Evolutionary conservation across 1,140 invertebrate genomes (phyloP).

Genomic region (Ceratina australensis): DNA sequence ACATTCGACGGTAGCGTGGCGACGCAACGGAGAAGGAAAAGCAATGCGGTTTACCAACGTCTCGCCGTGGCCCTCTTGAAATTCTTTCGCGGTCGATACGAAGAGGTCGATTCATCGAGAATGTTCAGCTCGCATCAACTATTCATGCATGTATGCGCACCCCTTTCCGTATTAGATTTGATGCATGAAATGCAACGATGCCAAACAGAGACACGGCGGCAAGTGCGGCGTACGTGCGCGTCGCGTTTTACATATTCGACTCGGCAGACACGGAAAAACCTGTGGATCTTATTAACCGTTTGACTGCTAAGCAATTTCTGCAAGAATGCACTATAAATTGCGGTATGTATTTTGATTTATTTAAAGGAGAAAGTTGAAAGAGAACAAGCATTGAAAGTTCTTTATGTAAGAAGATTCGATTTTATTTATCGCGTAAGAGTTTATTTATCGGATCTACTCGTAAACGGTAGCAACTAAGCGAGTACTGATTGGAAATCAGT

Average conservation of each 20-base stretch:
- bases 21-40: neutral
- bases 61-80: slow-evolving; percentile 6
- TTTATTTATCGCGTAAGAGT: too few species aligned
- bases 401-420: too few species aligned
- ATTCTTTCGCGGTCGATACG: slow-evolving; percentile 40
- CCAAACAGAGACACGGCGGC: slow-evolving; percentile 15
- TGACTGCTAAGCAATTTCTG: too few species aligned
- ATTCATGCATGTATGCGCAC: slow-evolving; percentile 56
- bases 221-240: neutral
- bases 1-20: slow-evolving; percentile 11
- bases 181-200: slow-evolving; percentile 47
- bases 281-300: slow-evolving; percentile 3
- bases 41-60: neutral
- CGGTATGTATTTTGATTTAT: too few species aligned
- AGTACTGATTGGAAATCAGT: too few species aligned
- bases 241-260: slow-evolving; percentile 35
- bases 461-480: too few species aligned
- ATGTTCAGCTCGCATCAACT: slow-evolving; percentile 44
- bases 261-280: neutral
- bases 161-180: slow-evolving; percentile 45
- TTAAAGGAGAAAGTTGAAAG: too few species aligned
- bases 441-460: too few species aligned
- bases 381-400: too few species aligned
- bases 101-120: slow-evolving; percentile 48
- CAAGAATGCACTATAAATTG: too few species aligned